Percentiles rank a stretch among this genome's conserved stretches.
Conservation (phyloP, 2,797 vertebrate genomes). For the Hyperoplus lanceolatus region DNA sequence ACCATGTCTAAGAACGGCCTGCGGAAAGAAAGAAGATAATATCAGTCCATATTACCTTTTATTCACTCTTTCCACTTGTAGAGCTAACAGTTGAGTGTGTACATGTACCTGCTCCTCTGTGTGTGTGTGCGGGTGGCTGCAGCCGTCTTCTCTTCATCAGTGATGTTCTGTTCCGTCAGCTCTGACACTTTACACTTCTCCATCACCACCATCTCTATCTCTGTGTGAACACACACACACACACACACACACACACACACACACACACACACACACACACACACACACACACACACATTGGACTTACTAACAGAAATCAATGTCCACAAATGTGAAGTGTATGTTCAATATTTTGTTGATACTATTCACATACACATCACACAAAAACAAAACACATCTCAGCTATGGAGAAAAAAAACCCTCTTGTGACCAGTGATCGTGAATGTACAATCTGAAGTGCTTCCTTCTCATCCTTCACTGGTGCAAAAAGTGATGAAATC, state of each 20-base stretch:
- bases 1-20: conserved; percentile 99
- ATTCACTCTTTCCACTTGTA: neutral
- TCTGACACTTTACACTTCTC: conserved; percentile 92
- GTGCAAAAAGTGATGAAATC: neutral
- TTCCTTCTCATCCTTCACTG: conserved; percentile 45
- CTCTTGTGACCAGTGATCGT: conserved; percentile 28
- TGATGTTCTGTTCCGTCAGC: conserved; percentile 94
- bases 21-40: conserved; percentile 7
- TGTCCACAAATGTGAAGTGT: neutral
- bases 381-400: conserved; percentile 10
- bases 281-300: conserved; percentile 28
- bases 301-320: neutral
- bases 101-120: conserved; percentile 74
- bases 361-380: conserved; percentile 16
- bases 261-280: neutral
- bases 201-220: conserved; percentile 99
- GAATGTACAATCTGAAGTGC: conserved; percentile 25
- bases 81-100: neutral
- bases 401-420: neutral
- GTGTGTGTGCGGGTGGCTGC: conserved; percentile 84
- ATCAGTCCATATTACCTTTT: neutral
- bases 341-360: neutral
- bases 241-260: conserved; percentile 23
- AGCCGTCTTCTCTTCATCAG: conserved; percentile 96
- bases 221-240: conserved; percentile 69